Evolutionary conservation across 2,797 vertebrate genomes (phyloP).

Genomic region (Siniperca scherzeri): DNA sequence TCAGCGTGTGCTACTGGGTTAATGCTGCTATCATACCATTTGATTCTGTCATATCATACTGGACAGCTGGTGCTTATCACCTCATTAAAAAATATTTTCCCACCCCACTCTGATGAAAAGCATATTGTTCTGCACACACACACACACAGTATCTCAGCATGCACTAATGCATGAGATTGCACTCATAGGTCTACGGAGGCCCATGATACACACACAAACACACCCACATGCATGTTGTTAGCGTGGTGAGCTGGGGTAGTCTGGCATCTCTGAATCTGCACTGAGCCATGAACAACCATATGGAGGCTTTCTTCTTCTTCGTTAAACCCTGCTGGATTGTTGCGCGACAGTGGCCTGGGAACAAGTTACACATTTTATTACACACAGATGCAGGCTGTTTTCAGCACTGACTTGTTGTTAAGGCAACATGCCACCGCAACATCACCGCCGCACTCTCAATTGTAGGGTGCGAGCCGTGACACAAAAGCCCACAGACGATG

Average conservation of each 20-base stretch:
- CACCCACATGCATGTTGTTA: slow-evolving; percentile 20
- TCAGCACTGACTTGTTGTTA: slow-evolving; percentile 49
- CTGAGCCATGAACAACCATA: slow-evolving; percentile 66
- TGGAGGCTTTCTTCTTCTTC: slow-evolving; percentile 49
- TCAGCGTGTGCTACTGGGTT: slow-evolving; percentile 40
- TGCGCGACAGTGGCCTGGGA: slow-evolving; percentile 42
- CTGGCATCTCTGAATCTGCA: slow-evolving; percentile 45
- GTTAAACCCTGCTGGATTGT: slow-evolving; percentile 43
- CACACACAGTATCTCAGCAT: slow-evolving; percentile 28
- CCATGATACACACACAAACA: slow-evolving; percentile 19
- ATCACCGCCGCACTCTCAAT: slow-evolving; percentile 35
- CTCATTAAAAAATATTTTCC: slow-evolving; percentile 62
- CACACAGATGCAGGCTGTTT: slow-evolving; percentile 55
- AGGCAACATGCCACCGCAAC: slow-evolving; percentile 46
- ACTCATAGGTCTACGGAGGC: not conserved
- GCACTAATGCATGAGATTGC: slow-evolving; percentile 34
- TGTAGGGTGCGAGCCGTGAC: slow-evolving; percentile 33
- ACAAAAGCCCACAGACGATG: slow-evolving; percentile 29
- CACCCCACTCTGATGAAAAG: slow-evolving; percentile 35
- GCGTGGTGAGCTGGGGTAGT: not conserved
- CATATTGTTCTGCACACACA: slow-evolving; percentile 35
- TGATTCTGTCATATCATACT: slow-evolving; percentile 27
- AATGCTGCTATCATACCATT: slow-evolving; percentile 50
- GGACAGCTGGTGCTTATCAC: slow-evolving; percentile 71
- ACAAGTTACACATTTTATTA: slow-evolving; percentile 34